Evolutionary conservation across 2,113 vertebrate species (phyloP).

Genomic region (Saccopteryx leptura): DNA sequence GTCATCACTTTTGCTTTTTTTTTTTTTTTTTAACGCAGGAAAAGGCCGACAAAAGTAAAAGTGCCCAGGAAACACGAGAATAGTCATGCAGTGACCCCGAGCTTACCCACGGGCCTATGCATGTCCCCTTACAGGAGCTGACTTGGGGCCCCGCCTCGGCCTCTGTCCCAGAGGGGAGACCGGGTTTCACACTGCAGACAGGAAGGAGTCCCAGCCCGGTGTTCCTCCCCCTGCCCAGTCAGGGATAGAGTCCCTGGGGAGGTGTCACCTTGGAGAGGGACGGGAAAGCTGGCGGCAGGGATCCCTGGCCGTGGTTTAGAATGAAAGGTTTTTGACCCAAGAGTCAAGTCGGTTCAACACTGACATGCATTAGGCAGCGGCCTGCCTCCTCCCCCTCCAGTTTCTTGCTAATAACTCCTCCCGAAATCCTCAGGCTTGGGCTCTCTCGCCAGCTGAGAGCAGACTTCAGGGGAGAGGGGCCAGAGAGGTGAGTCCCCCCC

Average conservation of each 20-base stretch:
- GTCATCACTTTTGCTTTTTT: background rate
- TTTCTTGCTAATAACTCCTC: background rate
- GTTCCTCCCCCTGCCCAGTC: background rate
- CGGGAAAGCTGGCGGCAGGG: background rate
- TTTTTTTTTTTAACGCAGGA: background rate
- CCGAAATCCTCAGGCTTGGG: background rate
- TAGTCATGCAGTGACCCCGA: rapidly evolving
- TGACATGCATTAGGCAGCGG: rapidly evolving
- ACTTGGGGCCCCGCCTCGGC: background rate
- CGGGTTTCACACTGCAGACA: background rate
- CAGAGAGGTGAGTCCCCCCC: background rate
- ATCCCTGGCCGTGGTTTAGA: background rate
- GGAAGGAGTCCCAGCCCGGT: background rate
- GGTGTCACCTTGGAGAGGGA: background rate
- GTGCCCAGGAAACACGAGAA: no score
- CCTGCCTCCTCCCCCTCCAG: background rate
- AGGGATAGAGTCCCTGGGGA: background rate
- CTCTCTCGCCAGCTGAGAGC: background rate
- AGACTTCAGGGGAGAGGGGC: background rate
- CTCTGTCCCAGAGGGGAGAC: background rate
- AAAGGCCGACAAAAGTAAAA: rapidly evolving
- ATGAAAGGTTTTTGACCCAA: background rate
- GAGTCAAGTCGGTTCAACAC: background rate
- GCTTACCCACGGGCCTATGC: background rate
- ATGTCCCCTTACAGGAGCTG: no score